Evolutionary conservation across 1,140 invertebrate genomes (phyloP).

Genomic region (Anastatus disparis): DNA sequence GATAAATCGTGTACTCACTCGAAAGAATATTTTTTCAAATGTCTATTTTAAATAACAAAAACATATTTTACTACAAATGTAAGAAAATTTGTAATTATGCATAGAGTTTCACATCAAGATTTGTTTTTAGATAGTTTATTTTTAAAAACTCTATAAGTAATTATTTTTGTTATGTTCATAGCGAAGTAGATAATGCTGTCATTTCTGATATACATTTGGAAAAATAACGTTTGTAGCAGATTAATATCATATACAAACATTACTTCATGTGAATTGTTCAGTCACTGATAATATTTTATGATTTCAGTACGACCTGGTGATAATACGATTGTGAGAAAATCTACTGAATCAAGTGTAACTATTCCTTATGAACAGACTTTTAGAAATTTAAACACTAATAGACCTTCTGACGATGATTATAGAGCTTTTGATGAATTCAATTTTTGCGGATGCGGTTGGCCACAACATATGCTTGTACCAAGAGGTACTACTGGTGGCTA

Average conservation of each 20-base stretch:
- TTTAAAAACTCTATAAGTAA: too few species aligned
- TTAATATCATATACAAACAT: background rate
- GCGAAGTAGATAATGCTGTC: too few species aligned
- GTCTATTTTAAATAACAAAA: too few species aligned
- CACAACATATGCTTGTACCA: slow-evolving; percentile 83
- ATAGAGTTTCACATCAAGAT: background rate
- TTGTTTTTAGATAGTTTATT: background rate
- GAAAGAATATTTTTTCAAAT: too few species aligned
- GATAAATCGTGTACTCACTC: too few species aligned
- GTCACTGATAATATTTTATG: too few species aligned
- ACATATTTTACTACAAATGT: too few species aligned
- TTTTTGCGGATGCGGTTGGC: slow-evolving; percentile 86
- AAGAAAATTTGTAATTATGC: too few species aligned
- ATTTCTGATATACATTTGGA: too few species aligned
- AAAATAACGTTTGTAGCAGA: too few species aligned
- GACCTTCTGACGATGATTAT: slow-evolving; percentile 52
- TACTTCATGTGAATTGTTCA: background rate
- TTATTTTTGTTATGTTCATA: too few species aligned
- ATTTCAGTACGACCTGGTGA: slow-evolving; percentile 67
- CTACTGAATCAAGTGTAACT: slow-evolving; percentile 71
- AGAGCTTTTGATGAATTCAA: background rate
- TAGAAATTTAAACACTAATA: slow-evolving; percentile 66
- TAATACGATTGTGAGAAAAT: slow-evolving; percentile 69
- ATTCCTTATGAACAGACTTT: slow-evolving; percentile 75
- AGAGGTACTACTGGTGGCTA: slow-evolving; percentile 77